Conservation (phyloP, 2,888 invertebrate genomes). For the Nymphalis urticae region DNA sequence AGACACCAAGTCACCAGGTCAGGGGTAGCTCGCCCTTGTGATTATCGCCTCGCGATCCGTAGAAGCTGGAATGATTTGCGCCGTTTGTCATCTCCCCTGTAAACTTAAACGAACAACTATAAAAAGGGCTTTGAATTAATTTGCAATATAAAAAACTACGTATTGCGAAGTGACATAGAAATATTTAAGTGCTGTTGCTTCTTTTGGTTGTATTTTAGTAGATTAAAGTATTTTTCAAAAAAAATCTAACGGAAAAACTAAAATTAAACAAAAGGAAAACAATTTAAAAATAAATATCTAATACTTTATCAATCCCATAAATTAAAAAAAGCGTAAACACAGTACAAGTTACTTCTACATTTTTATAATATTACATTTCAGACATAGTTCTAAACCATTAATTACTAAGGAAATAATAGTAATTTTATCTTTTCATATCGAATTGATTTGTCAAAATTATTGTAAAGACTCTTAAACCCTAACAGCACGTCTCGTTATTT, state of each 20-base stretch:
- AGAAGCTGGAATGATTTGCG: constrained; percentile 14
- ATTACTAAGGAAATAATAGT: neutral
- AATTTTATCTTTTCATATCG: neutral
- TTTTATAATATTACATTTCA: neutral
- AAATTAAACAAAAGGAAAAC: too few relatives aligned
- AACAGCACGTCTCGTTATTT: constrained; percentile 52
- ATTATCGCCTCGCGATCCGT: constrained; percentile 44
- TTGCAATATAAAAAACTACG: too few relatives aligned
- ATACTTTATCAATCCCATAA: neutral
- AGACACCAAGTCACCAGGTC: constrained; percentile 73
- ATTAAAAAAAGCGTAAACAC: too few relatives aligned
- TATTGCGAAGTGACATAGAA: too few relatives aligned
- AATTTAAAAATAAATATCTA: neutral
- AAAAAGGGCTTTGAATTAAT: too few relatives aligned
- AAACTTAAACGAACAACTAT: neutral
- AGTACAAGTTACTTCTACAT: neutral
- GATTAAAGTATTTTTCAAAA: too few relatives aligned
- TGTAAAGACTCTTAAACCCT: neutral
- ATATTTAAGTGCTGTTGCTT: too few relatives aligned
- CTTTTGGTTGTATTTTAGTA: too few relatives aligned
- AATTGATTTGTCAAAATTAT: constrained; percentile 10
- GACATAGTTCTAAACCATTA: neutral
- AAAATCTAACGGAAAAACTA: too few relatives aligned
- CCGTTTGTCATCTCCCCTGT: neutral
- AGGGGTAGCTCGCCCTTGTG: constrained; percentile 64